A percentile compares a stretch with the other conserved stretches of the same genome.
phyloP scores from a whole-genome alignment of 2,113 vertebrate species.

The Phylloscopus whistleri region DNA sequence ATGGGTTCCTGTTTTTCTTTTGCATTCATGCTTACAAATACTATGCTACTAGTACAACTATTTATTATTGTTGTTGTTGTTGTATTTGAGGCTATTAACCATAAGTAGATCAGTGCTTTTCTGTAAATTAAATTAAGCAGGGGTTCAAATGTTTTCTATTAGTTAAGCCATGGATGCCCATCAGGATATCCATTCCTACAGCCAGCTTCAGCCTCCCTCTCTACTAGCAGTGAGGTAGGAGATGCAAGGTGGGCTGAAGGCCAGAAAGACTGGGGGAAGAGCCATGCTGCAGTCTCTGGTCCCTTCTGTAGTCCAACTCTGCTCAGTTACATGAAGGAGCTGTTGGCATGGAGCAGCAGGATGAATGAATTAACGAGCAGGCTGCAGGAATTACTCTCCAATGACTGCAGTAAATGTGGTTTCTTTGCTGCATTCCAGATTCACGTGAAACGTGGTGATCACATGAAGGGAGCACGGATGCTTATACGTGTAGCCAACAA shows the following conservation, averaged over 20 bases:
- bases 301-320: background rate
- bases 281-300: background rate
- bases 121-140: background rate
- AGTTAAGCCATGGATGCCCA: background rate
- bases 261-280: background rate
- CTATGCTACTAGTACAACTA: background rate
- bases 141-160: background rate
- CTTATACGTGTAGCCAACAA: constrained; percentile 97
- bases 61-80: background rate
- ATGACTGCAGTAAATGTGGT: background rate
- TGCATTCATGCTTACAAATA: background rate
- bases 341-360: background rate
- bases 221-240: background rate
- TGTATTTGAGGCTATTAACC: background rate
- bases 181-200: background rate
- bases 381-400: background rate
- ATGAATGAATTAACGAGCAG: background rate
- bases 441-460: constrained; percentile 90
- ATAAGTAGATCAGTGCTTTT: background rate
- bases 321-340: background rate
- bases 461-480: constrained; percentile 93
- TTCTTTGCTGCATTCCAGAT: constrained; percentile 72
- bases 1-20: background rate
- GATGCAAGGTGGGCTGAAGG: background rate
- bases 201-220: background rate